Conservation (phyloP, 2,797 vertebrate species). For the Chelon auratus region DNA sequence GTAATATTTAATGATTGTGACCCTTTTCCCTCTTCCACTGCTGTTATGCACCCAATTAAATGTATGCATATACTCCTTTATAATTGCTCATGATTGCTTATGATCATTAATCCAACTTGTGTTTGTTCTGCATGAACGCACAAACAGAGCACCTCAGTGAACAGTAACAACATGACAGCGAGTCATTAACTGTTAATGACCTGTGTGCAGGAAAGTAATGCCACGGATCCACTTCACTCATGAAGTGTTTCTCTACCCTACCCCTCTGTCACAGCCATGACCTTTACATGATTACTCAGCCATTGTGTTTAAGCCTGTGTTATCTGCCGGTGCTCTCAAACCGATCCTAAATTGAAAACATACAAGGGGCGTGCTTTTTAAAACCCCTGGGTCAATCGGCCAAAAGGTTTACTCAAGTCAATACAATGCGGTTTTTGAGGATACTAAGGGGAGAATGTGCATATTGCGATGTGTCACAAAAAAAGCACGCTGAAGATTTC, state of each 20-base stretch:
- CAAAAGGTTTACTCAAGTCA: constrained; percentile 24
- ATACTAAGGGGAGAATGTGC: not conserved
- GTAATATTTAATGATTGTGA: constrained; percentile 65
- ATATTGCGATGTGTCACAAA: not conserved
- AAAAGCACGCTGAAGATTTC: not conserved
- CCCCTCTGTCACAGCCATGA: constrained; percentile 1
- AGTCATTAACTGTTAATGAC: constrained; percentile 73
- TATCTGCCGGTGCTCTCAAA: constrained; percentile 24
- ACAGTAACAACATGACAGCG: constrained; percentile 45
- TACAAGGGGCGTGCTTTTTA: not conserved
- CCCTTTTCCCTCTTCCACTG: not conserved
- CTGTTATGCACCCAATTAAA: constrained; percentile 2
- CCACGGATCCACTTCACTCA: constrained; percentile 25
- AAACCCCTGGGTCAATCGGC: not conserved
- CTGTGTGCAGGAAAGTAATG: constrained; percentile 43
- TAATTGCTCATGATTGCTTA: no score
- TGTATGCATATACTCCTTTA: constrained; percentile 45
- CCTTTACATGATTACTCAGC: constrained; percentile 46
- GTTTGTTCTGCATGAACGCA: constrained; percentile 60
- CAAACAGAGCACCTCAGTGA: constrained; percentile 64
- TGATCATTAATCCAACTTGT: constrained; percentile 69
- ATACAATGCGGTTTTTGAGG: not conserved
- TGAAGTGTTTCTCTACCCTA: constrained; percentile 15
- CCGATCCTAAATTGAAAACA: not conserved
- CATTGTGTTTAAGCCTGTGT: constrained; percentile 5